A percentile compares a stretch with the other conserved stretches of the same genome.
Evolutionary conservation across 2,797 vertebrate genomes (phyloP).

Genomic region (Hydrocynus forskahlii): DNA sequence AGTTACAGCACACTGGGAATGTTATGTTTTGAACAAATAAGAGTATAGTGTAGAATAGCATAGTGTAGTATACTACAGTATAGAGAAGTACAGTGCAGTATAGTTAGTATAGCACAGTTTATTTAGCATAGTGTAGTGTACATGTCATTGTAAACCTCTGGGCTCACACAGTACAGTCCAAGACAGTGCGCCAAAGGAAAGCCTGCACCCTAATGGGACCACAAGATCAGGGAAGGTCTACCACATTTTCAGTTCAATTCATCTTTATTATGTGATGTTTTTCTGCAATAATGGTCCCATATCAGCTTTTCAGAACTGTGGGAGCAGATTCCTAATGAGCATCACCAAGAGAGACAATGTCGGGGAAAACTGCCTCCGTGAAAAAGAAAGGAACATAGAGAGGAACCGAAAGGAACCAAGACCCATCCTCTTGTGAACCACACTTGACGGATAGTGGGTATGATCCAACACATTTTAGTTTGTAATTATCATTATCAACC

Average conservation of each 20-base stretch:
- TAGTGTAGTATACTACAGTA: too few relatives aligned
- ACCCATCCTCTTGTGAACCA: neutral
- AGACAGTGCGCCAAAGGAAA: neutral
- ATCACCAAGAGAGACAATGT: neutral
- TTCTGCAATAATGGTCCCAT: neutral
- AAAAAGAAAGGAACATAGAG: neutral
- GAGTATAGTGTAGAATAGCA: too few relatives aligned
- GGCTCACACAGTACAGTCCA: neutral
- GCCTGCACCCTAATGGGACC: slow-evolving; percentile 13
- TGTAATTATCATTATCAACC: too few relatives aligned
- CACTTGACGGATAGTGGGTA: neutral
- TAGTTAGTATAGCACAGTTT: too few relatives aligned
- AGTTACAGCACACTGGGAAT: too few relatives aligned
- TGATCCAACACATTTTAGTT: too few relatives aligned
- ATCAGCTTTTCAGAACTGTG: neutral
- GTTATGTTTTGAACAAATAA: too few relatives aligned
- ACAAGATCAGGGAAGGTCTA: neutral
- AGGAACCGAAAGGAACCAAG: neutral
- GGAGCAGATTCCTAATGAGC: neutral
- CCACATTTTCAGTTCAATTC: neutral
- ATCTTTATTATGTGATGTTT: neutral
- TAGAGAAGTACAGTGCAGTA: too few relatives aligned
- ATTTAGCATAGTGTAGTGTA: too few relatives aligned
- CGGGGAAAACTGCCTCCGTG: neutral
- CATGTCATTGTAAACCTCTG: neutral